phyloP scores from a whole-genome alignment of 37 sponge, comb jelly and placozoan genomes.

The Amphimedon queenslandica region DNA sequence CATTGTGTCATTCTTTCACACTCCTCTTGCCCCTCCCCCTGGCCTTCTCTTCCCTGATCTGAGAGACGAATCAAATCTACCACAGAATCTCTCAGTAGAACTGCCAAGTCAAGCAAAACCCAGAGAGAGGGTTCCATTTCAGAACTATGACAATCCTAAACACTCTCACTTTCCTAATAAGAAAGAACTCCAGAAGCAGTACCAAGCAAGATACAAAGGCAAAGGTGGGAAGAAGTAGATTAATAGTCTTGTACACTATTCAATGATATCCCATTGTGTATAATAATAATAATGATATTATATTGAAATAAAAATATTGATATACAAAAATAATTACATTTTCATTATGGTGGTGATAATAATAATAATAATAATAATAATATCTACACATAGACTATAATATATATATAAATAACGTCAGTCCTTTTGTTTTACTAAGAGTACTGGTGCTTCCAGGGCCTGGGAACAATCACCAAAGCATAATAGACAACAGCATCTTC shows the following conservation, averaged over 20 bases:
- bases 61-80: not conserved
- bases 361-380: not conserved
- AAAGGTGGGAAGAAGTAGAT: no score
- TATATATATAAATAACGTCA: not conserved
- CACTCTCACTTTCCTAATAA: slow-evolving; percentile 51
- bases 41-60: slow-evolving; percentile 11
- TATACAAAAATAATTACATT: no score
- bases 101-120: not conserved
- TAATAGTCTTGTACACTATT: no score
- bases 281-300: no score
- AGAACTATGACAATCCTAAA: slow-evolving; percentile 42
- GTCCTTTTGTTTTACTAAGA: not conserved
- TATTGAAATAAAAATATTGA: no score
- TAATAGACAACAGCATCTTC: slow-evolving; percentile 51
- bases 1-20: slow-evolving; percentile 20
- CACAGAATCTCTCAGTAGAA: slow-evolving; percentile 56
- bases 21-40: not conserved
- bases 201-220: no score
- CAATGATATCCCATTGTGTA: no score
- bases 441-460: not conserved
- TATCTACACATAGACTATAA: no score
- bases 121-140: slow-evolving; percentile 28
- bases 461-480: slow-evolving; percentile 39
- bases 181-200: slow-evolving; percentile 6
- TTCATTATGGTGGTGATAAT: not conserved